Evolutionary conservation across 2,797 vertebrate genomes (phyloP), one percentile per base, ranked within the genome.

Genomic region (Rhynchotus rufescens): DNA sequence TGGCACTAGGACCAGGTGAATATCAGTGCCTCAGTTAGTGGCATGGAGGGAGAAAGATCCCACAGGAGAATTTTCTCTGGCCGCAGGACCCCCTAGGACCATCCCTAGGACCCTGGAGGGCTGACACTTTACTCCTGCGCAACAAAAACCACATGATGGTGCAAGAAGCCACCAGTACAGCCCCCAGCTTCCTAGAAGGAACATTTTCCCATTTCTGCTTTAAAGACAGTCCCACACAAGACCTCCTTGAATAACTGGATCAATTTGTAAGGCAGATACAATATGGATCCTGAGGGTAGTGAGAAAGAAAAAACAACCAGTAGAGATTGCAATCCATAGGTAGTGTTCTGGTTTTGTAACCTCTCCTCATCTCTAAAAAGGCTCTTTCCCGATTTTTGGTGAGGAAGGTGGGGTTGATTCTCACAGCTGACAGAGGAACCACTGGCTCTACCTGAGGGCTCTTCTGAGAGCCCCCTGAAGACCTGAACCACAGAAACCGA

Each of bases 401-500:
- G 56, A 25, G 30, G 36, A 88, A 59, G 51, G 51, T 40, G 32
- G 7, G 51, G 76, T n/a, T 0, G 6, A 36, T 22, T 49, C 5
- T 61, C 61, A 51, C 51, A 79, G 40, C 45, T 73, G n/a, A 38
- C 0, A 0, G 7, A 54, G 57, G 26, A 79, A 47, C 38, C 0
- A 0, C 62, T 49, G 78, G 44, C 56, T 60, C 17, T 20, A 32
- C 25, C 34, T 47, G 44, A 0, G 4, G n/a, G 40, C n/a, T 65
- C 71, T 38, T 25, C 83, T 44, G 60, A 73, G 68, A 11, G 15
- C 45, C 42, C 74, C 52, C 57, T 64, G 54, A 40, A 72, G 40
- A 65, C 52, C 52, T n/a, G 16, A 56, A n/a, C 52, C 52, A 56
- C 52, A 28, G 52, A 56, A 56, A 11, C 52, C 25, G 38, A 20